Percentiles rank a stretch among this genome's conserved stretches.
phyloP scores from a whole-genome alignment of 2,888 invertebrate species.

The Caradrina clavipalpis region DNA sequence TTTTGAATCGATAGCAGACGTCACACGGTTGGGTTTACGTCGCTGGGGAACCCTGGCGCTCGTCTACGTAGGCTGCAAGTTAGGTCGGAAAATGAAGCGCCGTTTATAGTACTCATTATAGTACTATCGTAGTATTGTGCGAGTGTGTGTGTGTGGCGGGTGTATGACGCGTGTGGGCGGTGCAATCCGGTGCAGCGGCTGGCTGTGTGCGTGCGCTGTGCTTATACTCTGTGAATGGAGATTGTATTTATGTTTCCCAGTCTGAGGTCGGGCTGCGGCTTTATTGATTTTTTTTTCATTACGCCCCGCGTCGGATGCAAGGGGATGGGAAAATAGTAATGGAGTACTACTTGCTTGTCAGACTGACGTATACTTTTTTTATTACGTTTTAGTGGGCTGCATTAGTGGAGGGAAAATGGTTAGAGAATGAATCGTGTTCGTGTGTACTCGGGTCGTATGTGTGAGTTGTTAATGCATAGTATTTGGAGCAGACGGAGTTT shows the following conservation, averaged over 20 bases:
- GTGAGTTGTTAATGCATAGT: slow-evolving; percentile 19
- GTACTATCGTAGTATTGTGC: slow-evolving; percentile 85
- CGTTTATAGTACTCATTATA: slow-evolving; percentile 87
- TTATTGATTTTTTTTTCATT: slow-evolving; percentile 81
- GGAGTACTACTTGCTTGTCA: slow-evolving; percentile 67
- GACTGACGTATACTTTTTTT: slow-evolving; percentile 59
- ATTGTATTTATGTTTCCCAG: slow-evolving; percentile 75
- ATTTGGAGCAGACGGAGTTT: slow-evolving; percentile 39
- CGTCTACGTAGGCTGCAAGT: slow-evolving; percentile 76
- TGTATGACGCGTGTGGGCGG: slow-evolving; percentile 62
- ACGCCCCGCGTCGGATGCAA: slow-evolving; percentile 64
- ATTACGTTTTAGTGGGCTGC: slow-evolving; percentile 47
- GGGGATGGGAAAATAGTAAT: slow-evolving; percentile 66
- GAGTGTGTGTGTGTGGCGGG: slow-evolving; percentile 72
- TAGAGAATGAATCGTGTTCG: slow-evolving; percentile 38
- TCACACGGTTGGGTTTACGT: slow-evolving; percentile 66
- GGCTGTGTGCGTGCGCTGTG: slow-evolving; percentile 70
- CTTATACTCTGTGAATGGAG: slow-evolving; percentile 83
- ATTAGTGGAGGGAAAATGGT: slow-evolving; percentile 38
- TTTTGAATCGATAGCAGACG: slow-evolving; percentile 58
- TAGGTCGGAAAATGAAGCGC: slow-evolving; percentile 86
- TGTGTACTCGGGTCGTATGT: slow-evolving; percentile 13
- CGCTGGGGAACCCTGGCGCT: slow-evolving; percentile 59
- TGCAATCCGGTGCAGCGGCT: slow-evolving; percentile 72
- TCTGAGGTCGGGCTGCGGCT: slow-evolving; percentile 74